These are phyloP conservation scores for Brachionus calyciflorus DNA, from an alignment of 1,140 invertebrate species.

Conservation along the genomic window DNA sequence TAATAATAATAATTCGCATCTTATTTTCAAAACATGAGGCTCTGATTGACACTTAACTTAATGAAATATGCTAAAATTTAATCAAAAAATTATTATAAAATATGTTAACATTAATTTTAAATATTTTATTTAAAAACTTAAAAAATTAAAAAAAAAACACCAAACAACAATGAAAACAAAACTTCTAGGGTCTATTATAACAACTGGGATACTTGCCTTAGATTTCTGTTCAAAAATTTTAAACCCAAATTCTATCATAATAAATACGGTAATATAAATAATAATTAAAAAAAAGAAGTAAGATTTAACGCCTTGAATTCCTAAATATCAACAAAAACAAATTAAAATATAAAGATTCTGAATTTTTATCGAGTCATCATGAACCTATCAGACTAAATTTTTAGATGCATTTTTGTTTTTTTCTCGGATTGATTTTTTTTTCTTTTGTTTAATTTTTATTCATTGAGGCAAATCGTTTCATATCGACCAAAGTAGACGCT, in stretches of 20 bases:
- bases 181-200: background rate
- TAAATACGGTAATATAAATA: background rate
- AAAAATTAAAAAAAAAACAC: background rate
- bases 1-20: no score
- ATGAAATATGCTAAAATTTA: no score
- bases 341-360: no score
- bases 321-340: no score
- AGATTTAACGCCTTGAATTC: no score
- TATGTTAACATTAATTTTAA: no score
- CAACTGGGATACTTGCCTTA: conserved; percentile 38
- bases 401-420: conserved; percentile 2
- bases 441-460: background rate
- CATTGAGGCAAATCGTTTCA: conserved; percentile 29
- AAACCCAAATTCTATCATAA: conserved; percentile 31
- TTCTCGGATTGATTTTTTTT: background rate
- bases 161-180: background rate
- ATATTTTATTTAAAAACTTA: no score
- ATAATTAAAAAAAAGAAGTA: background rate
- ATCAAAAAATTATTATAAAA: no score
- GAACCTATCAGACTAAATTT: background rate
- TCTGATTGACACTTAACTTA: no score
- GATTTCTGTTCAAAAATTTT: background rate
- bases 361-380: conserved; percentile 7
- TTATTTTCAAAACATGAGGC: no score
- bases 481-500: conserved; percentile 43